These are phyloP conservation scores for Acanthochromis polyacanthus DNA, from an alignment of 2,113 vertebrate genomes.

Conservation along the genomic window DNA sequence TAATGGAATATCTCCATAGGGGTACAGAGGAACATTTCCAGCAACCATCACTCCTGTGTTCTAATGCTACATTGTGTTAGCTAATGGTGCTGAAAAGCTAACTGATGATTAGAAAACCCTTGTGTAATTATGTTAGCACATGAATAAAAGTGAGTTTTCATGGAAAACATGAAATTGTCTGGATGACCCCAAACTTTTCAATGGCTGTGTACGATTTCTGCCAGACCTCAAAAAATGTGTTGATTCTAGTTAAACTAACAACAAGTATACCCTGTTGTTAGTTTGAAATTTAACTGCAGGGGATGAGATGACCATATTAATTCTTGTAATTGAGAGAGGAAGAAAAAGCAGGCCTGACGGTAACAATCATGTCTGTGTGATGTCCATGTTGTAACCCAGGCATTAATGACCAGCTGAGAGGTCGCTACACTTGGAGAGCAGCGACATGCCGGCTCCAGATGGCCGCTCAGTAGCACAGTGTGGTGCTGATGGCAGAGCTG, in stretches of 20 bases:
- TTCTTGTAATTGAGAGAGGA: neutral
- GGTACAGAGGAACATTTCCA: too few relatives aligned
- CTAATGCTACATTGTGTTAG: too few relatives aligned
- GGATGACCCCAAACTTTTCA: too few relatives aligned
- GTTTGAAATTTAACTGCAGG: neutral
- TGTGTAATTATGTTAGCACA: too few relatives aligned
- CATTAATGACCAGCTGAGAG: constrained; percentile 45
- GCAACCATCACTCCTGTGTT: too few relatives aligned
- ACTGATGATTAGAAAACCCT: too few relatives aligned
- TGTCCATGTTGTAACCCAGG: constrained; percentile 6
- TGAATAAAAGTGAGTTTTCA: too few relatives aligned
- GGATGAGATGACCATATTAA: constrained; percentile 16
- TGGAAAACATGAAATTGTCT: too few relatives aligned
- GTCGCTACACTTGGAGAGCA: constrained; percentile 23
- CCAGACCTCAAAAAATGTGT: neutral
- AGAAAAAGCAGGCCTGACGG: constrained; percentile 17
- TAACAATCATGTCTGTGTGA: constrained; percentile 13
- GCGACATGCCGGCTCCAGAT: constrained; percentile 62
- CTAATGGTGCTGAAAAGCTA: too few relatives aligned
- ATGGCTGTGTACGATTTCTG: neutral
- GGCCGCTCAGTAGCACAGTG: constrained; percentile 53
- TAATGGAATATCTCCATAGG: too few relatives aligned
- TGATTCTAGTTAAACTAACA: neutral
- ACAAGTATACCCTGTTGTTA: neutral
- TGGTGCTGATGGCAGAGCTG: constrained; percentile 41